These are phyloP conservation scores for Epirrhoe alternata DNA, from an alignment of 2,888 invertebrate genomes.

Conservation along the genomic window DNA sequence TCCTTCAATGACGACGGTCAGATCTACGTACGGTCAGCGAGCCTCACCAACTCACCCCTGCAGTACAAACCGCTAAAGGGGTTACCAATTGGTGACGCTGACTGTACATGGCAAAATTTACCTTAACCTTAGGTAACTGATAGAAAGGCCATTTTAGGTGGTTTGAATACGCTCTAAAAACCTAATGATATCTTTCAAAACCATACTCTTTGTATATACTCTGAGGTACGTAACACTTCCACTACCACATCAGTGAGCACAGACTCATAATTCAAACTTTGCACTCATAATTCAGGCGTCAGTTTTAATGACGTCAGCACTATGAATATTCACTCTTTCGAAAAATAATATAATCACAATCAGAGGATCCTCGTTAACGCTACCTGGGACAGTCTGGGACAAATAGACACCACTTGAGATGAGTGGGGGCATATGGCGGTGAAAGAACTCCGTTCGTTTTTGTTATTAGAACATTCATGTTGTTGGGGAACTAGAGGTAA, in stretches of 20 bases:
- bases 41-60: too few species aligned
- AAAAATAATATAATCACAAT: conserved; percentile 28
- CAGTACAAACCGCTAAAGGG: too few species aligned
- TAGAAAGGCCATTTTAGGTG: too few species aligned
- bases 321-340: conserved; percentile 27
- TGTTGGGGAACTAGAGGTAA: background rate
- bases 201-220: too few species aligned
- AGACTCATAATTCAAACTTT: conserved; percentile 15
- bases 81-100: too few species aligned
- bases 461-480: background rate
- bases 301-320: conserved; percentile 25
- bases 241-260: conserved; percentile 6
- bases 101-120: too few species aligned
- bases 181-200: too few species aligned
- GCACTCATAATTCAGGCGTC: conserved; percentile 4
- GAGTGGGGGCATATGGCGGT: conserved; percentile 21
- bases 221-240: background rate
- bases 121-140: too few species aligned
- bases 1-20: too few species aligned
- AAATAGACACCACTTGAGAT: conserved; percentile 39
- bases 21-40: too few species aligned
- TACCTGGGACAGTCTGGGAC: conserved; percentile 28
- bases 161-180: too few species aligned
- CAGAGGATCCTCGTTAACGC: conserved; percentile 29
- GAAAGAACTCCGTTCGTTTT: background rate